phyloP scores from a whole-genome alignment of 2,113 vertebrate species.

The Periophthalmus modestus region DNA sequence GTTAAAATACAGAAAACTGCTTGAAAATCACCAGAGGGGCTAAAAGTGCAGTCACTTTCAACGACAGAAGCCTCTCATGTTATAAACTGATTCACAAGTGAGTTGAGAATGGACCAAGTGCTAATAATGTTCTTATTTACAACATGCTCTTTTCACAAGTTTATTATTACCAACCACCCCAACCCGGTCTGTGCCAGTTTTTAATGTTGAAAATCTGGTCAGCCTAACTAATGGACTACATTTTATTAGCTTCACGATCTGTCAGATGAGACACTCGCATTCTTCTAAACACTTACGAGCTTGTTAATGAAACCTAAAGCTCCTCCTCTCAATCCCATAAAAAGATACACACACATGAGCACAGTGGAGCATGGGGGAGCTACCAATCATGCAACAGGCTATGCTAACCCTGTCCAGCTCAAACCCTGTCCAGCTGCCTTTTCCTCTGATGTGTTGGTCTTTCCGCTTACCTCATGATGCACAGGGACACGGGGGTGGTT shows the following conservation, averaged over 20 bases:
- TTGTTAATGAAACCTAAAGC: conserved; percentile 25
- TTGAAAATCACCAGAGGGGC: too few species aligned
- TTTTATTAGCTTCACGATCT: conserved; percentile 19
- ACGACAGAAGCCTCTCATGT: too few species aligned
- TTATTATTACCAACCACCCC: too few species aligned
- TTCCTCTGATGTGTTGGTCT: conserved; percentile 73
- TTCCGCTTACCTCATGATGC: conserved; percentile 74
- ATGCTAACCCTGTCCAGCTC: conserved; percentile 54
- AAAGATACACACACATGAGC: conserved; percentile 21
- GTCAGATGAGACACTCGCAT: conserved; percentile 18
- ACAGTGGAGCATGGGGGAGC: conserved; percentile 2
- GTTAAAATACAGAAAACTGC: too few species aligned
- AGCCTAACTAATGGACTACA: conserved; percentile 13
- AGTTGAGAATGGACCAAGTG: too few species aligned
- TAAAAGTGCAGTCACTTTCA: too few species aligned
- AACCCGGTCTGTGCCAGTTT: too few species aligned
- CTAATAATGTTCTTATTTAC: too few species aligned
- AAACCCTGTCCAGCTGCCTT: conserved; percentile 69
- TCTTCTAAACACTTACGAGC: conserved; percentile 42
- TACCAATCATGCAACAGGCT: background rate
- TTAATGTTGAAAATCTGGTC: too few species aligned
- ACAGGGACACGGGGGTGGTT: conserved; percentile 56
- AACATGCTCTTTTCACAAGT: too few species aligned
- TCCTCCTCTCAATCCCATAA: conserved; percentile 40
- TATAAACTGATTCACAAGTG: too few species aligned